Evolutionary conservation across 37 sponge, comb jelly and placozoan genomes (phyloP).

Genomic region (Ephydatia muelleri): DNA sequence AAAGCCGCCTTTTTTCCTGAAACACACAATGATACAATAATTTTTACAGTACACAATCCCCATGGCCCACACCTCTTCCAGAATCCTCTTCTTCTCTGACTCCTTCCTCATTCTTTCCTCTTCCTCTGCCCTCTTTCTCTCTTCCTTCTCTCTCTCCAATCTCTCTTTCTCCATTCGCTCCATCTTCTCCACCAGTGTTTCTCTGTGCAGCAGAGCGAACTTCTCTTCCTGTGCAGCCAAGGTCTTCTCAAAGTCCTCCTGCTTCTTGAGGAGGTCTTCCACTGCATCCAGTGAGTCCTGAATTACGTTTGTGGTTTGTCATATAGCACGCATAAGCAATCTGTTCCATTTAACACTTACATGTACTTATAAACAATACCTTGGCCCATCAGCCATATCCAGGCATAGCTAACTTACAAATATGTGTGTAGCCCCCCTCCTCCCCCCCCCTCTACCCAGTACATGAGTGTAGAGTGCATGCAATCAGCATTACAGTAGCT

Average conservation of each 20-base stretch:
- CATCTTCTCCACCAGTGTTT: conserved; percentile 55
- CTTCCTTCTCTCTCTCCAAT: conserved; percentile 20
- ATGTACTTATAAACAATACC: too few species aligned
- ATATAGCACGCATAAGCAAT: too few species aligned
- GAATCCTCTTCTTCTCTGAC: conserved; percentile 43
- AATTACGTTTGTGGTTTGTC: not conserved
- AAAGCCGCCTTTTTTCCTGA: conserved; percentile 31
- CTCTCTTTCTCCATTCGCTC: conserved; percentile 14
- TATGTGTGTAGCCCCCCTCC: too few species aligned
- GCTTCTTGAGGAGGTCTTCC: conserved; percentile 85
- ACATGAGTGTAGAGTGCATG: too few species aligned
- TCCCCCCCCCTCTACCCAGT: not conserved
- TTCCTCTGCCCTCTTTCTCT: conserved; percentile 31
- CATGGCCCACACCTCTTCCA: conserved; percentile 1
- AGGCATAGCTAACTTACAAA: too few species aligned
- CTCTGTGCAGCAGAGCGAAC: conserved; percentile 69
- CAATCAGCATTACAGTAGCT: too few species aligned
- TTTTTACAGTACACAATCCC: too few species aligned
- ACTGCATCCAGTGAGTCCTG: conserved; percentile 84
- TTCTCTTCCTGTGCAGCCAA: conserved; percentile 82
- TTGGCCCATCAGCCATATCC: too few species aligned
- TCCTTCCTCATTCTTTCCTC: conserved; percentile 37
- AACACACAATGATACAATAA: not conserved
- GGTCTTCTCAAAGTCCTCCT: conserved; percentile 93
- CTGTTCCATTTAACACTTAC: too few species aligned